Evolutionary conservation across 1,140 invertebrate species (phyloP).

Genomic region (Drosophila paulistorum): DNA sequence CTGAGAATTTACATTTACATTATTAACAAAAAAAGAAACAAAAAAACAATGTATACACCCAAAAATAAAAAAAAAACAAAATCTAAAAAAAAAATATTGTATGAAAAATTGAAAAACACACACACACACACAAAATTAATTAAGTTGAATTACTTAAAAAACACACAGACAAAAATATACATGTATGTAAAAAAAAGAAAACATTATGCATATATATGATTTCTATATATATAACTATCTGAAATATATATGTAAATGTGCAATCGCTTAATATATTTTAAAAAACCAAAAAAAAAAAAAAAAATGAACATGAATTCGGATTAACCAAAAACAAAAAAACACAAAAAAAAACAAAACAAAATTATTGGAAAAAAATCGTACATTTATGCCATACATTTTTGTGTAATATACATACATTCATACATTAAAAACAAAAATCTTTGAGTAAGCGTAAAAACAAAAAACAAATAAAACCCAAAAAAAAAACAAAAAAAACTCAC

Average conservation of each 20-base stretch:
- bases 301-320: slow-evolving; percentile 57
- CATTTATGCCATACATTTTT: slow-evolving; percentile 76
- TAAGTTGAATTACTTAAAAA: slow-evolving; percentile 62
- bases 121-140: slow-evolving; percentile 48
- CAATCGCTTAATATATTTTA: slow-evolving; percentile 73
- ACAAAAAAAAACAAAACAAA: slow-evolving; percentile 39
- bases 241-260: slow-evolving; percentile 57
- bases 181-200: slow-evolving; percentile 51
- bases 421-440: slow-evolving; percentile 19
- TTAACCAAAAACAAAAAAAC: slow-evolving; percentile 50
- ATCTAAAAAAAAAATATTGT: slow-evolving; percentile 27
- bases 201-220: slow-evolving; percentile 49
- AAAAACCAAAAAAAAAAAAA: slow-evolving; percentile 41
- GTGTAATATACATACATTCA: slow-evolving; percentile 68
- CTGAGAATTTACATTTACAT: slow-evolving; percentile 78
- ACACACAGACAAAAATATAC: slow-evolving; percentile 25
- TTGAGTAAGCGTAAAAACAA: slow-evolving; percentile 56
- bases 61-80: slow-evolving; percentile 44
- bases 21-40: slow-evolving; percentile 47
- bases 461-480: slow-evolving; percentile 31
- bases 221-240: slow-evolving; percentile 55
- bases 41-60: slow-evolving; percentile 68
- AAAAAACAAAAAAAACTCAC: slow-evolving; percentile 41
- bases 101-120: slow-evolving; percentile 54
- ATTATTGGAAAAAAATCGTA: slow-evolving; percentile 61